These are phyloP conservation scores for Plotosus lineatus DNA, from an alignment of 2,113 vertebrate species.

Conservation along the genomic window DNA sequence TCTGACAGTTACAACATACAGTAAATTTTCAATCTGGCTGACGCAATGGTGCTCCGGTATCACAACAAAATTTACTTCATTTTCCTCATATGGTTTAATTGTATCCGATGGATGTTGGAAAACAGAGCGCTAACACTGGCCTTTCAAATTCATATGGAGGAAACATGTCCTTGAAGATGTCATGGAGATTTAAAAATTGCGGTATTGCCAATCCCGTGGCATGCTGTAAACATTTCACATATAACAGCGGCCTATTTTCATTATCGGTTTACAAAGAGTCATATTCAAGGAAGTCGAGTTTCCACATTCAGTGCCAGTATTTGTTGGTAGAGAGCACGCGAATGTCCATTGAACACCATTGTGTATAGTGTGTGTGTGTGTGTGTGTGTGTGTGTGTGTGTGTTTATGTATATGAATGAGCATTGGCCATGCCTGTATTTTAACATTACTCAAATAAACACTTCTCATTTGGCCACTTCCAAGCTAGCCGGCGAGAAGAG, in stretches of 20 bases:
- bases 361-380: background rate
- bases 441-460: conserved; percentile 54
- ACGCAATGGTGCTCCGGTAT: background rate
- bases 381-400: background rate
- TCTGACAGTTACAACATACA: conserved; percentile 4
- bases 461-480: conserved; percentile 44
- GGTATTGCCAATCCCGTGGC: background rate
- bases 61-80: background rate
- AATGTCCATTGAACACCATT: conserved; percentile 24
- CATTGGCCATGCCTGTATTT: conserved; percentile 46
- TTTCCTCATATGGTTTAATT: background rate
- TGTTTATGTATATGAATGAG: conserved; percentile 49
- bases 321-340: background rate
- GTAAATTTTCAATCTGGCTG: background rate
- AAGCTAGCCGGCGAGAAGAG: conserved; percentile 49
- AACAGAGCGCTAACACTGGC: background rate
- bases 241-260: background rate
- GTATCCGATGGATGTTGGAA: background rate
- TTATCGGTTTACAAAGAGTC: background rate
- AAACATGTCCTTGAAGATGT: background rate
- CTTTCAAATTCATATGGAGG: background rate
- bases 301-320: conserved; percentile 3
- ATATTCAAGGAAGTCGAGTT: background rate
- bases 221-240: background rate
- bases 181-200: background rate